Conservation (phyloP, 2,888 invertebrate species). For the Mylabris sibirica region DNA sequence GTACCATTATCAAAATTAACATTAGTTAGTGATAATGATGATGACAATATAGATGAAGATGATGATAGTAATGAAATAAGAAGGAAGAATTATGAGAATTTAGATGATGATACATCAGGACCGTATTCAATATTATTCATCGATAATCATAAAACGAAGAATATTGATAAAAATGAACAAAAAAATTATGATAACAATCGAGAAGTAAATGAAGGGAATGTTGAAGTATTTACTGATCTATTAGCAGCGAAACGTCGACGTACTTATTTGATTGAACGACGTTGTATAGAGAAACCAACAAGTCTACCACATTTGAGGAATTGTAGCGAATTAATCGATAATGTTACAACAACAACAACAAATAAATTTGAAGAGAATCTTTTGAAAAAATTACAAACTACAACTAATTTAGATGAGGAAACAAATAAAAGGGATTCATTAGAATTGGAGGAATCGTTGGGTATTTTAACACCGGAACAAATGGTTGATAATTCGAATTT, state of each 20-base stretch:
- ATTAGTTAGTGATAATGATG: constrained; percentile 32
- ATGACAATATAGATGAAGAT: no score
- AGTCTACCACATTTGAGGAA: constrained; percentile 40
- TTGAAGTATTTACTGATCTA: not conserved
- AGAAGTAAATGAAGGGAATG: not conserved
- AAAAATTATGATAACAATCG: not conserved
- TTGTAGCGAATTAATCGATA: not conserved
- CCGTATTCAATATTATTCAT: constrained; percentile 68
- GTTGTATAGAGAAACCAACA: constrained; percentile 30
- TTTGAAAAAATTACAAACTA: constrained; percentile 34
- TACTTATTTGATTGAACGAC: constrained; percentile 28
- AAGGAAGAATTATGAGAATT: constrained; percentile 56
- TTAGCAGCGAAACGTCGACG: constrained; percentile 39
- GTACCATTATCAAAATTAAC: constrained; percentile 68
- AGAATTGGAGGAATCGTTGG: constrained; percentile 80
- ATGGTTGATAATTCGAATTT: constrained; percentile 73
- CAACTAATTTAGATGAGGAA: constrained; percentile 43
- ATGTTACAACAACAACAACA: not conserved
- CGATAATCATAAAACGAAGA: constrained; percentile 24
- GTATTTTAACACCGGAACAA: constrained; percentile 88
- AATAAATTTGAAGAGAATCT: constrained; percentile 33
- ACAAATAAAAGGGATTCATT: constrained; percentile 77
- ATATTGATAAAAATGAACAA: not conserved
- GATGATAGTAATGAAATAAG: not conserved
- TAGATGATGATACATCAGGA: constrained; percentile 63